Conservation (phyloP, 2,888 invertebrate genomes). For the Caradrina kadenii region DNA sequence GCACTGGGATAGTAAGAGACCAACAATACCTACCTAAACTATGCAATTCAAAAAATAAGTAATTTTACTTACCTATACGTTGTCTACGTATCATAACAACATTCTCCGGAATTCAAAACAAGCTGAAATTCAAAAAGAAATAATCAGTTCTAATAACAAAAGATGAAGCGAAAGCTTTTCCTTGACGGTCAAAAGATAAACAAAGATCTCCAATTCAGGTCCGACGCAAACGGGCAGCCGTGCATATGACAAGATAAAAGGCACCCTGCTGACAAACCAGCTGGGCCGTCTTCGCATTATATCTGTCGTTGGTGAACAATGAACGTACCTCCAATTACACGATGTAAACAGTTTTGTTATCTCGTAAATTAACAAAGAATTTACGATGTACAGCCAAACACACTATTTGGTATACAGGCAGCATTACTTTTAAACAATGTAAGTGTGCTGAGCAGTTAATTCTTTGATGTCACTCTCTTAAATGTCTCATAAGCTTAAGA, state of each 20-base stretch:
- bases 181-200: conserved; percentile 50
- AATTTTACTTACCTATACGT: neutral
- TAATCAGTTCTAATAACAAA: conserved; percentile 32
- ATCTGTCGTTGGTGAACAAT: conserved; percentile 55
- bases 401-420: no score
- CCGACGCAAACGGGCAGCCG: conserved; percentile 50
- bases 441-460: no score
- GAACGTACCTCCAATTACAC: conserved; percentile 33
- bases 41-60: neutral
- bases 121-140: conserved; percentile 15
- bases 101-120: conserved; percentile 16
- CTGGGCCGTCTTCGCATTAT: conserved; percentile 41
- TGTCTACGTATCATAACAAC: conserved; percentile 10
- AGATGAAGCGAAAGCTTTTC: conserved; percentile 30
- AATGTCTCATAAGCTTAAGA: no score
- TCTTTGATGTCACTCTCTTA: no score
- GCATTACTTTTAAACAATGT: no score
- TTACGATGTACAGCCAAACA: neutral
- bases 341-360: conserved; percentile 46
- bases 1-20: conserved; percentile 10
- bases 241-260: conserved; percentile 66
- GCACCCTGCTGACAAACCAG: conserved; percentile 35
- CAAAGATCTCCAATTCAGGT: conserved; percentile 52
- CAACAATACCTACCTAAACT: conserved; percentile 13
- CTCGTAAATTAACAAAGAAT: conserved; percentile 7